Conservation (phyloP, 2,113 vertebrate genomes). For the Malurus melanocephalus region DNA sequence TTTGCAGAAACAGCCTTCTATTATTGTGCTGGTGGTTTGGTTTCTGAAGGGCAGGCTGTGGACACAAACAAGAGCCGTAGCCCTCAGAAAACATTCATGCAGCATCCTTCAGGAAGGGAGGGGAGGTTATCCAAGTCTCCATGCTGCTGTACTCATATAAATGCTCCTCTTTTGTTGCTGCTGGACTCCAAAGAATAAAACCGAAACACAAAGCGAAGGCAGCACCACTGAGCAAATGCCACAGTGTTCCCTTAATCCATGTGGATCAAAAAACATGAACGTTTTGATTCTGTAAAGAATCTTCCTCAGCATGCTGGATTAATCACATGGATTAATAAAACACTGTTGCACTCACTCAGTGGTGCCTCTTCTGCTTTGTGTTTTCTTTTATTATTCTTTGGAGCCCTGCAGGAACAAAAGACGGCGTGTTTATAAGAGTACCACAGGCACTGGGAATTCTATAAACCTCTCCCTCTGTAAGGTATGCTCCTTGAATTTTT, state of each 20-base stretch:
- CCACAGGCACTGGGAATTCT: slow-evolving; percentile 23
- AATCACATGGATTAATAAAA: slow-evolving; percentile 77
- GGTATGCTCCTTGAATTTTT: slow-evolving; percentile 40
- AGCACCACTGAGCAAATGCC: slow-evolving; percentile 64
- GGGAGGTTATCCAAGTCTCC: slow-evolving; percentile 56
- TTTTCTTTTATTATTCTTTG: slow-evolving; percentile 60
- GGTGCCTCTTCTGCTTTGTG: slow-evolving; percentile 67
- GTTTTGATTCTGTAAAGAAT: slow-evolving; percentile 71
- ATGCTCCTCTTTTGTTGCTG: slow-evolving; percentile 69
- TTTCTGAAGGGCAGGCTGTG: slow-evolving; percentile 48
- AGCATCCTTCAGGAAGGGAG: slow-evolving; percentile 38
- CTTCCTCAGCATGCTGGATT: slow-evolving; percentile 77
- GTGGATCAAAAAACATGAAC: slow-evolving; percentile 68
- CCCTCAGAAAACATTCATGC: slow-evolving; percentile 61
- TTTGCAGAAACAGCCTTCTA: slow-evolving; percentile 35
- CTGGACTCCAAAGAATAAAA: slow-evolving; percentile 67
- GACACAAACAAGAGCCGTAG: slow-evolving; percentile 48
- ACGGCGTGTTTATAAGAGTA: slow-evolving; percentile 36
- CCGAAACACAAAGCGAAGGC: slow-evolving; percentile 65
- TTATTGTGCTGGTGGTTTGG: slow-evolving; percentile 26
- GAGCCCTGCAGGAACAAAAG: slow-evolving; percentile 62
- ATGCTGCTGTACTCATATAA: slow-evolving; percentile 60
- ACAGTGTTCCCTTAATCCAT: slow-evolving; percentile 72
- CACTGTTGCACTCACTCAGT: slow-evolving; percentile 60
- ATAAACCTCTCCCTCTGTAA: slow-evolving; percentile 22